A percentile compares a stretch with the other conserved stretches of the same genome.
phyloP scores from a whole-genome alignment of 1,140 invertebrate species.

The Zelostemma sp. region DNA sequence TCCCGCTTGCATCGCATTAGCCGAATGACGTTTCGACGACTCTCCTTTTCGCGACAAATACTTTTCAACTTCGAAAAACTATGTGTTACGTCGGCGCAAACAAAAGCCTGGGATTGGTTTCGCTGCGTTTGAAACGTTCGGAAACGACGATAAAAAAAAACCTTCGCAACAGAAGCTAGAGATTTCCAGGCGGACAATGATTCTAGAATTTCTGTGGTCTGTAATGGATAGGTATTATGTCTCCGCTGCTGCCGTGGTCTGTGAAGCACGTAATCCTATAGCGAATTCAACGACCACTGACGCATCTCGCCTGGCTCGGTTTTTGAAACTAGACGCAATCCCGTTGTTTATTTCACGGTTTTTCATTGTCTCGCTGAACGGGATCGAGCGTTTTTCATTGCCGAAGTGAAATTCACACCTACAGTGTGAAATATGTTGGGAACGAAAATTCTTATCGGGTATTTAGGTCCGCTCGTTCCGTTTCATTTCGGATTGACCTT shows the following conservation, averaged over 20 bases:
- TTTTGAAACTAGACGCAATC: neutral
- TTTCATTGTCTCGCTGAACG: no score
- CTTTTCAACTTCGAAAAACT: no score
- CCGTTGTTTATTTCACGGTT: neutral
- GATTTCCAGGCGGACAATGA: conserved; percentile 42
- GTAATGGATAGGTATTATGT: conserved; percentile 58
- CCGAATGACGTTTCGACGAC: no score
- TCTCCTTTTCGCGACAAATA: no score
- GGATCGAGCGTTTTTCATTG: no score
- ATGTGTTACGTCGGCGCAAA: no score
- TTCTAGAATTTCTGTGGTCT: conserved; percentile 60
- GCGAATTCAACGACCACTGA: conserved; percentile 39
- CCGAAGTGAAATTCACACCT: no score
- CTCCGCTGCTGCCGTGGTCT: conserved; percentile 31
- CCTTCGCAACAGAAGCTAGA: conserved; percentile 13
- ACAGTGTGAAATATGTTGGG: no score
- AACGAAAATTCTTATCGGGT: no score
- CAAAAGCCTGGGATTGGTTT: no score
- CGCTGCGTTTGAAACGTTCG: neutral
- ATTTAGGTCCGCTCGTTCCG: no score
- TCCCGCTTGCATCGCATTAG: no score
- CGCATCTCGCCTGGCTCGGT: conserved; percentile 24
- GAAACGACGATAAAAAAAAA: neutral
- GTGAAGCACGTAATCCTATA: conserved; percentile 39
- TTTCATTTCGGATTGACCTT: neutral